phyloP scores from a whole-genome alignment of 2,888 invertebrate species.

The Sinodicranocentrus sp. region DNA sequence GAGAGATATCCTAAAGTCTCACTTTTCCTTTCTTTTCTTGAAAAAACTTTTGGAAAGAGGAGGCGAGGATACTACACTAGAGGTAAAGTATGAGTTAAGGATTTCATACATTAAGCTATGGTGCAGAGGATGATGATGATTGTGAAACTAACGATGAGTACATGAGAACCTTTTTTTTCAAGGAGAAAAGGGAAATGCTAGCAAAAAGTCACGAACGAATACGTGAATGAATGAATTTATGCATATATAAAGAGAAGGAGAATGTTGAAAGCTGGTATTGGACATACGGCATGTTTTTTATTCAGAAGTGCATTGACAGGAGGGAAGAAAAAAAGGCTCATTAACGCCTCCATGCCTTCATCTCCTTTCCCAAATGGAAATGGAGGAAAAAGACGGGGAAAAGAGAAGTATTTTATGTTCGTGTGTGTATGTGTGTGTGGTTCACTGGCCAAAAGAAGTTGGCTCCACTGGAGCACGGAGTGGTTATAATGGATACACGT shows the following conservation, averaged over 20 bases:
- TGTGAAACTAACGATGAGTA: constrained; percentile 29
- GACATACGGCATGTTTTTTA: neutral
- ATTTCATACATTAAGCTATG: neutral
- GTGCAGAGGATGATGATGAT: neutral
- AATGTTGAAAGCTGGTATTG: neutral
- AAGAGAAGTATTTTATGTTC: too few species aligned
- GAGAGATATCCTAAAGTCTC: neutral
- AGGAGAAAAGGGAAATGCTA: constrained; percentile 13
- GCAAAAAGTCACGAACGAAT: constrained; percentile 52
- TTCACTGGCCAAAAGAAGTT: too few species aligned
- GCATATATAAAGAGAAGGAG: neutral
- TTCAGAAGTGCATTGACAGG: neutral
- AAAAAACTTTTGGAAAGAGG: neutral
- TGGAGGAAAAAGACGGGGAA: neutral
- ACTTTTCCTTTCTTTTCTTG: constrained; percentile 1
- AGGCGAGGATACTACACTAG: neutral
- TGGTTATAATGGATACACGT: neutral
- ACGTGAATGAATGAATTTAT: constrained; percentile 54
- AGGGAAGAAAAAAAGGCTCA: constrained; percentile 50
- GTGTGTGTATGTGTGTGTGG: too few species aligned
- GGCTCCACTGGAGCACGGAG: too few species aligned
- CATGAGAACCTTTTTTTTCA: constrained; percentile 25
- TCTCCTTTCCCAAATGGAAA: constrained; percentile 15
- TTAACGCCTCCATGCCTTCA: constrained; percentile 56
- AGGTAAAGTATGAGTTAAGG: constrained; percentile 6